Percentiles rank a stretch among this genome's conserved stretches.
Conservation (phyloP, 2,797 vertebrate genomes). For the Hippopotamyrus pictus region DNA sequence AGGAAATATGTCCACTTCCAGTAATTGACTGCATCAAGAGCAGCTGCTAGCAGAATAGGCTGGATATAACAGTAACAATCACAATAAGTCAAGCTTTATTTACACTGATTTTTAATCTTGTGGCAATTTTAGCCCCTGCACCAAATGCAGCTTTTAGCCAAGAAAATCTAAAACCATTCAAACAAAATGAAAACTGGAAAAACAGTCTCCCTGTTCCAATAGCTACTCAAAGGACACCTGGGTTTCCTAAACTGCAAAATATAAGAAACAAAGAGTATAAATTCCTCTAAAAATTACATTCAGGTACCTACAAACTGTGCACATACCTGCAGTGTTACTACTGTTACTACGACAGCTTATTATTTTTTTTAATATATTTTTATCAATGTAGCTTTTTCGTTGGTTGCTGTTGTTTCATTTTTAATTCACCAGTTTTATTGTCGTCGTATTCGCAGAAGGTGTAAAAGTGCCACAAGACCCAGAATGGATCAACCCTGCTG, state of each 20-base stretch:
- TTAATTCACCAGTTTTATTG: conserved; percentile 25
- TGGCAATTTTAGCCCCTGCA: conserved; percentile 94
- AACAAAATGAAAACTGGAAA: conserved; percentile 37
- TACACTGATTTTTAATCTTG: conserved; percentile 99
- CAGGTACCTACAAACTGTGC: conserved; percentile 82
- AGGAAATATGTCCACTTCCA: conserved; percentile 99
- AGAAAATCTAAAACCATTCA: conserved; percentile 37
- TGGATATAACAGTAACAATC: conserved; percentile 99
- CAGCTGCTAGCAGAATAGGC: conserved; percentile 99
- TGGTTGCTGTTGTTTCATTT: conserved; percentile 61
- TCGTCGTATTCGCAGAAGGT: conserved; percentile 69
- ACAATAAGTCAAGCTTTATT: conserved; percentile 99
- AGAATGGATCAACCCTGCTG: conserved; percentile 89
- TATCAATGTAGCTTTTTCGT: conserved; percentile 42
- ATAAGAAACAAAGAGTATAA: conserved; percentile 65
- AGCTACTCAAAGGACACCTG: conserved; percentile 71
- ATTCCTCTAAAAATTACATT: conserved; percentile 82
- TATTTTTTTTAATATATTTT: conserved; percentile 36
- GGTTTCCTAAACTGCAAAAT: conserved; percentile 68
- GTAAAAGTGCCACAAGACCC: conserved; percentile 95
- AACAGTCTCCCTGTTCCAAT: conserved; percentile 65
- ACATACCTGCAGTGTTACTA: conserved; percentile 68
- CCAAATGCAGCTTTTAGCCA: conserved; percentile 73
- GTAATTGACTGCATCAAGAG: conserved; percentile 99
- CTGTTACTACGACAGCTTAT: conserved; percentile 64